Conservation (phyloP, 2,888 invertebrate genomes). For the Ophraella communa region DNA sequence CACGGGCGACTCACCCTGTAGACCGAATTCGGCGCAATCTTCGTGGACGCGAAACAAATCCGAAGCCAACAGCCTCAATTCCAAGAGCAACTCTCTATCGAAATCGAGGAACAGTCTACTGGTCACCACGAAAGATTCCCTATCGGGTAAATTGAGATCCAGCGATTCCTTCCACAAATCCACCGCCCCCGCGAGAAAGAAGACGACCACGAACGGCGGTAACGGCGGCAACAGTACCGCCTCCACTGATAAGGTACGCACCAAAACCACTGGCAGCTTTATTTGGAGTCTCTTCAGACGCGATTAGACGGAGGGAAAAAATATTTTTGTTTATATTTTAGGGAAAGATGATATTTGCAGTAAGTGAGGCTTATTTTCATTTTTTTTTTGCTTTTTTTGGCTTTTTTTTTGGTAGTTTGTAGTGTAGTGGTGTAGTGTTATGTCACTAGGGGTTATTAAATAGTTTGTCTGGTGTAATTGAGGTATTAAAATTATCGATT, state of each 20-base stretch:
- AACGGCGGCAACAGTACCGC: conserved; percentile 39
- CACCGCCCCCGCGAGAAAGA: too few species aligned
- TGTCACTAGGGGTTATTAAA: too few species aligned
- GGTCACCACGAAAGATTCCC: conserved; percentile 60
- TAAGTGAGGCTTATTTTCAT: conserved; percentile 59
- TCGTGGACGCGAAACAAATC: conserved; percentile 54
- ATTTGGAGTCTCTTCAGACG: conserved; percentile 72
- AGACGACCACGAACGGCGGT: conserved; percentile 43
- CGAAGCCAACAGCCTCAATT: conserved; percentile 48
- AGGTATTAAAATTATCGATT: background rate
- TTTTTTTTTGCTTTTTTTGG: conserved; percentile 44
- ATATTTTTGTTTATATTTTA: conserved; percentile 52
- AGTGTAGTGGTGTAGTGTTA: conserved; percentile 25
- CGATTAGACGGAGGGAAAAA: conserved; percentile 55
- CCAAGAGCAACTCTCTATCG: conserved; percentile 55
- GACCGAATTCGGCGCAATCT: conserved; percentile 65
- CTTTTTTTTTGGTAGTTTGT: conserved; percentile 37
- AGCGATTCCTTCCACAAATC: conserved; percentile 62
- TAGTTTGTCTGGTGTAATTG: too few species aligned
- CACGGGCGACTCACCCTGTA: conserved; percentile 61
- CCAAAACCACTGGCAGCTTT: conserved; percentile 65
- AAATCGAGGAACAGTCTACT: conserved; percentile 58
- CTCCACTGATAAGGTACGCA: conserved; percentile 70
- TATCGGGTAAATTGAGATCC: conserved; percentile 63
- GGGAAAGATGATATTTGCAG: conserved; percentile 55